Base-by-base conservation (phyloP, 2,113 vertebrate genomes). In the Neomonachus schauinslandi region DNA sequence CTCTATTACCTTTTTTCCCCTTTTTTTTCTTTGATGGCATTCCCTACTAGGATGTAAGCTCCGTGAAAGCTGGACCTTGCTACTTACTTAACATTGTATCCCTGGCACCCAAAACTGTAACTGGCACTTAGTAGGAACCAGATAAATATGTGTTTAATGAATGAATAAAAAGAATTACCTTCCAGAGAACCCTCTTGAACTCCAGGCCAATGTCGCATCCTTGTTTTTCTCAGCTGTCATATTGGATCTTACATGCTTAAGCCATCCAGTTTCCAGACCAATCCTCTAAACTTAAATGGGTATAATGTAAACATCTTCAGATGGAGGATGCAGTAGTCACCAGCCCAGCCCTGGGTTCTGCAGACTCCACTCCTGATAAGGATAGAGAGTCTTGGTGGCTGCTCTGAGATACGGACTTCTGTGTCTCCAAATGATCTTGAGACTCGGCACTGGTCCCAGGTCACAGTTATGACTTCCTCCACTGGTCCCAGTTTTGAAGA, bases 191-290 rank as follows among this genome's bases (percentile, higher is more conserved):
- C 26, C 79, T 61, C 15, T 71, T 63, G 59, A 81, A 63, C 51
- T 82, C 18, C 8, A 15, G 46, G 39, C 19, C 28, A 36, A 7
- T 11, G 39, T 1, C 4, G 3, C 59, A 42, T 69, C 4, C 28
- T 93, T 92, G 7, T 71, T 94, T 97, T 96, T 61, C 57, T 90
- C 14, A 67, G 67, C 26, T 67, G 26, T 89, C 57, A 72, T 18
- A 22, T 7, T 84, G 39, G 65, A n/a, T 51, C 22, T 67, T 79
- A 61, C 36, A 2, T 57, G 24, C 7, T 83, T 26, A 72, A n/a
- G 24, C 21, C 85, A 71, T 51, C 4, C 36, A 71, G 74, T 96
- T 95, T 91, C 53, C 72, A 86, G 71, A 79, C 3, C 77, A 81
- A 7, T 31, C 39, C 39, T 39, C 8, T 81, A 84, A 80, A 89